A percentile compares a stretch with the other conserved stretches of the same genome.
phyloP scores from a whole-genome alignment of 2,797 vertebrate genomes.

The Chaunax sp. region DNA sequence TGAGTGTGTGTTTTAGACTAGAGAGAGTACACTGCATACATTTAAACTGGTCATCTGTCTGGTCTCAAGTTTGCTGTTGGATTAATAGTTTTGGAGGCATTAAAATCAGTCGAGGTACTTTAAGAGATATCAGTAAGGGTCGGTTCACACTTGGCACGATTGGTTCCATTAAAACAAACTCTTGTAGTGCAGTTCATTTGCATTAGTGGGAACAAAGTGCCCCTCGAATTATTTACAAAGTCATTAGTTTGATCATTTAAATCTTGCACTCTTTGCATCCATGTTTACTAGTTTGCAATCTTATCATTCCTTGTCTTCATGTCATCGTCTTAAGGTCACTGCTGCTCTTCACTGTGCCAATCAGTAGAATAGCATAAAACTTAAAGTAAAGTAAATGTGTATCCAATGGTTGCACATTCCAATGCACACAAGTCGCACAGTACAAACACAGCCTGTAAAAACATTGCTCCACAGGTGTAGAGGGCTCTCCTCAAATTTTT shows the following conservation, averaged over 20 bases:
- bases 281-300: background rate
- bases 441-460: too few relatives aligned
- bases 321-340: background rate
- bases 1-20: constrained; percentile 3
- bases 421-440: background rate
- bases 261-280: background rate
- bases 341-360: background rate
- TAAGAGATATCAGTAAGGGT: background rate
- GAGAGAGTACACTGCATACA: background rate
- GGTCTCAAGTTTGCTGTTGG: background rate
- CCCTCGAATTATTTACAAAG: background rate
- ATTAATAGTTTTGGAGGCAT: background rate
- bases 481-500: background rate
- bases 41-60: constrained; percentile 19
- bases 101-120: background rate
- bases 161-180: too few relatives aligned
- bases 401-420: background rate
- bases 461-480: background rate
- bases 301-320: background rate
- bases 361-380: background rate
- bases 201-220: too few relatives aligned
- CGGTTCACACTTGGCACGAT: too few relatives aligned
- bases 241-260: background rate
- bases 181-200: too few relatives aligned
- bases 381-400: background rate